Base-by-base conservation (phyloP, 2,888 invertebrate species). In the Drosophila suboccidentalis region DNA sequence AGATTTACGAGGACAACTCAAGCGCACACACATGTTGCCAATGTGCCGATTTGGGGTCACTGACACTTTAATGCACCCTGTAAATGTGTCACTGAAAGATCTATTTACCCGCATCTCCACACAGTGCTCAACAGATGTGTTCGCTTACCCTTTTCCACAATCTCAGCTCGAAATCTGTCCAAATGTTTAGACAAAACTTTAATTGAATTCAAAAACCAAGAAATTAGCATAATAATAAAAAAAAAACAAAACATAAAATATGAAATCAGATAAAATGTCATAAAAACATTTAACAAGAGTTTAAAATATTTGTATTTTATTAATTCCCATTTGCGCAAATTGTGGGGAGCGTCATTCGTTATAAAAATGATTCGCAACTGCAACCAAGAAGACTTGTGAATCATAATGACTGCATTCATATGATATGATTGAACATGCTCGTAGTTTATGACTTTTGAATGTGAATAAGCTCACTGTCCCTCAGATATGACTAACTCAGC, bases 51-150 rank as follows among this genome's bases (percentile, higher is more conserved):
- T 29, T 8, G 61, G 32, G 76, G 19, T 54, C 75, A 75, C 59
- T 76, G 75, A 76, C 78, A n/a, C 49, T 61, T 46, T 36, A 13
- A 32, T 32, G 50, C 51, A 57, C 44, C 61, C 75, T 55, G 51
- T 70, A 76, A 75, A 79, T 76, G 62, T 76, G 76, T 79, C 79
- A 76, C 41, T 76, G 76, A 71, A 65, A 70, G 47, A 41, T 58
- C 50, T 47, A 36, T 34, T 51, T n/a, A 50, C 75, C 76, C 75
- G 75, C 79, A 78, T 76, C 55, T 39, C 11, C 17, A 5, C 6
- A 34, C 32, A 50, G 8, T 50, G 46, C 19, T 13, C 22, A 36
- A 43, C 13, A 61, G 44, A 26, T 58, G 47, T 59, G 10, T 29
- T 17, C 22, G 32, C 19, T 19, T 29, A 47, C 38, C 29, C 47